These are phyloP conservation scores for Hanleya hanleyi DNA, from an alignment of 2,888 invertebrate genomes.

Conservation along the genomic window DNA sequence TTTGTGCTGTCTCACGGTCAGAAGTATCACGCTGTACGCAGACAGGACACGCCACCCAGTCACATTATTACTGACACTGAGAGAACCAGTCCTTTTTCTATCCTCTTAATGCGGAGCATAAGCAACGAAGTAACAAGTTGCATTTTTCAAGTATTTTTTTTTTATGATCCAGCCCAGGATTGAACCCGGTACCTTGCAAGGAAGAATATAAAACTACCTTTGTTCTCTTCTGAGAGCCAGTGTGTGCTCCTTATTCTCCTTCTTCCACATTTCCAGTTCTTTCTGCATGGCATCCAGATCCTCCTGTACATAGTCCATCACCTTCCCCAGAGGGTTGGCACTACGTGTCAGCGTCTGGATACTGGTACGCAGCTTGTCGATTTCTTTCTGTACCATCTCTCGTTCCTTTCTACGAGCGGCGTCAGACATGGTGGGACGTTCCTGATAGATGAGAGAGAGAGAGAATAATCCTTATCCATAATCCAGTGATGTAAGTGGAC, in stretches of 20 bases:
- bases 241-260: constrained; percentile 82
- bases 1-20: no score
- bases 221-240: constrained; percentile 84
- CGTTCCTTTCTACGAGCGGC: constrained; percentile 77
- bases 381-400: constrained; percentile 83
- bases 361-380: constrained; percentile 84
- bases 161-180: no score
- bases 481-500: no score
- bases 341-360: constrained; percentile 92
- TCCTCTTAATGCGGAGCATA: no score
- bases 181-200: no score
- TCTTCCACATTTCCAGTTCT: constrained; percentile 90
- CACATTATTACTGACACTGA: no score
- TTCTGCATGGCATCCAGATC: constrained; percentile 97
- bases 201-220: constrained; percentile 81
- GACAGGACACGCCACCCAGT: no score
- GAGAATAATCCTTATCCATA: not conserved
- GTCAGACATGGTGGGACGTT: constrained; percentile 59
- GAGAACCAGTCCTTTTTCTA: no score
- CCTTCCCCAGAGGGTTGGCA: constrained; percentile 94
- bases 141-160: no score
- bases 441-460: constrained; percentile 10
- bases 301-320: constrained; percentile 96
- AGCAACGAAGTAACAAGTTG: no score
- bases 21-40: no score